These are phyloP conservation scores for Netelia melanura DNA, from an alignment of 2,888 invertebrate genomes.

Conservation along the genomic window DNA sequence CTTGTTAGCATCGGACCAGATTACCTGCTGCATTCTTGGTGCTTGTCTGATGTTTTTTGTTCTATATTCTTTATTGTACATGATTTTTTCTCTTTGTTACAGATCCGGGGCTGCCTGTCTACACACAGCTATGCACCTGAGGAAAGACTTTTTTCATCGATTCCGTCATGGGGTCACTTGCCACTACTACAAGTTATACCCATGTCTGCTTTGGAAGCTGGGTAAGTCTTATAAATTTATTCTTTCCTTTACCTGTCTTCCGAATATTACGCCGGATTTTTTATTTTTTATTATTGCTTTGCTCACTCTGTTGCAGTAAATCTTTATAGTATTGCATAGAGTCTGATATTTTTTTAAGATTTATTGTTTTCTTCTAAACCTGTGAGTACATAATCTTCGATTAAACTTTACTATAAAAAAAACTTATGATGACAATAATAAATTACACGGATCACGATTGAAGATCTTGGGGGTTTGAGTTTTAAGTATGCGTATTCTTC, in stretches of 20 bases:
- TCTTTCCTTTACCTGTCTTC: not conserved
- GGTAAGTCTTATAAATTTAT: slow-evolving; percentile 73
- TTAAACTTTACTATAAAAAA: not conserved
- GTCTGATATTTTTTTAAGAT: not conserved
- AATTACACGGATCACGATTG: too few species aligned
- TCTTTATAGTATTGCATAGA: slow-evolving; percentile 13
- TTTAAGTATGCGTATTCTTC: not conserved
- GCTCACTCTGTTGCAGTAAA: slow-evolving; percentile 18
- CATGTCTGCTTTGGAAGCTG: slow-evolving; percentile 83
- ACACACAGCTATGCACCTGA: slow-evolving; percentile 82
- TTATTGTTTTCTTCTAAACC: not conserved
- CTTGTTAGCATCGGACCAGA: not conserved
- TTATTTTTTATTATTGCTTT: not conserved
- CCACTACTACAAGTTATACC: slow-evolving; percentile 81
- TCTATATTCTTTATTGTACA: slow-evolving; percentile 3
- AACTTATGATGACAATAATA: too few species aligned
- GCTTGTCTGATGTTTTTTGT: slow-evolving; percentile 1
- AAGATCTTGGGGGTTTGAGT: too few species aligned
- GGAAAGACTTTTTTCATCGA: slow-evolving; percentile 81
- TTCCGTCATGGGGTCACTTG: slow-evolving; percentile 82
- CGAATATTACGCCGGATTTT: not conserved
- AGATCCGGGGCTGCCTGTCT: slow-evolving; percentile 82
- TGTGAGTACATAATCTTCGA: not conserved
- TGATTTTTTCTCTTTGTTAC: slow-evolving; percentile 33
- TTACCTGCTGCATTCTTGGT: not conserved